phyloP scores from a whole-genome alignment of 2,797 vertebrate species.

The Channallabes apus region DNA sequence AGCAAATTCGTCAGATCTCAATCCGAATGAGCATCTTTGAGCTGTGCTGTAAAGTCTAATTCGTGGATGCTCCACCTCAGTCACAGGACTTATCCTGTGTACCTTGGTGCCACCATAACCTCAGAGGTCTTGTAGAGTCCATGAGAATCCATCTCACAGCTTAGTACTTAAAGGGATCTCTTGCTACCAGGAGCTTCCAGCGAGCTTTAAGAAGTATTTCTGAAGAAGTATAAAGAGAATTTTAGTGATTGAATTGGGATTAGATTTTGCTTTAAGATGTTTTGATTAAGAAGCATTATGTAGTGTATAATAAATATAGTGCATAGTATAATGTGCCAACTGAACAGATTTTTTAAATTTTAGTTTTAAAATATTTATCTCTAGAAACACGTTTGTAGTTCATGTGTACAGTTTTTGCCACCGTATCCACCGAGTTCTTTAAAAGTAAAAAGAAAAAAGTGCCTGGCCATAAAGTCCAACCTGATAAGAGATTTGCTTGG shows the following conservation, averaged over 20 bases:
- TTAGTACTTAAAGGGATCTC: too few species aligned
- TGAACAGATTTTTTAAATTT: neutral
- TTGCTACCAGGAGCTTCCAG: too few species aligned
- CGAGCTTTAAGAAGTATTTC: neutral
- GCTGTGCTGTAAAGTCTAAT: too few species aligned
- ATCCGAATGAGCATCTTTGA: too few species aligned
- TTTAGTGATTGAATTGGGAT: neutral
- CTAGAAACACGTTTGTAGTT: neutral
- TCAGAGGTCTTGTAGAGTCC: too few species aligned
- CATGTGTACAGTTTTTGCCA: neutral
- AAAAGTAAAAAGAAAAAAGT: neutral
- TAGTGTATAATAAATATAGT: neutral
- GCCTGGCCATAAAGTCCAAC: neutral
- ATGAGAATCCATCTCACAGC: too few species aligned
- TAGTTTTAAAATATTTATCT: neutral
- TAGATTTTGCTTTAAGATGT: neutral
- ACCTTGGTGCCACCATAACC: too few species aligned
- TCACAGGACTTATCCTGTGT: too few species aligned
- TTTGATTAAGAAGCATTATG: neutral
- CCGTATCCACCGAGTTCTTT: neutral
- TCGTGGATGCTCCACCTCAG: too few species aligned
- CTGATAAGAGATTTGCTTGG: conserved; percentile 6
- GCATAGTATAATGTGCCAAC: neutral
- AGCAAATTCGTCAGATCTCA: too few species aligned
- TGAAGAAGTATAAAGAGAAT: neutral